Evolutionary conservation across 2,888 invertebrate genomes (phyloP).

Genomic region (Arctia plantaginis): DNA sequence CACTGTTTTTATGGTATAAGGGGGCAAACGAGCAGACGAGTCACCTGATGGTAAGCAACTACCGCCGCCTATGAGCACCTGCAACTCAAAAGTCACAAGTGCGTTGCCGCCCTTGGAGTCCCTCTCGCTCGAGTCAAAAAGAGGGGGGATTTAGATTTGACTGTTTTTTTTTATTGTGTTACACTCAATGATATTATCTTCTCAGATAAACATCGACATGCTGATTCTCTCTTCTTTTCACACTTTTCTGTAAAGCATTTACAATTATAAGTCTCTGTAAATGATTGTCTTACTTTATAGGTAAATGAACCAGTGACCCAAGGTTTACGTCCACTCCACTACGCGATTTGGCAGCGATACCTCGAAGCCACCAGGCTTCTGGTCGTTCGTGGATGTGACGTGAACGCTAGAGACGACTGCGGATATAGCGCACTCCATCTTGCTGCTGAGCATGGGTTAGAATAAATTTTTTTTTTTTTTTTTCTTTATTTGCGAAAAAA

Average conservation of each 20-base stretch:
- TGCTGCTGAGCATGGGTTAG: conserved; percentile 94
- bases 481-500: too few species aligned
- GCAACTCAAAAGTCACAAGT: too few species aligned
- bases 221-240: neutral
- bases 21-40: too few species aligned
- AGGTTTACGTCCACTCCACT: conserved; percentile 95
- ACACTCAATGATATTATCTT: neutral
- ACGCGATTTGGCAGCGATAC: conserved; percentile 95
- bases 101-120: too few species aligned
- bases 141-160: too few species aligned
- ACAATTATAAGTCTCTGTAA: neutral
- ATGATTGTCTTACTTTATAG: conserved; percentile 46
- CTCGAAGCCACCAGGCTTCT: conserved; percentile 93
- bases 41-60: too few species aligned
- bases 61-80: too few species aligned
- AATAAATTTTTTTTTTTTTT: neutral
- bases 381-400: conserved; percentile 92
- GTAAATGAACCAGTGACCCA: conserved; percentile 91
- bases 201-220: neutral
- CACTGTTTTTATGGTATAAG: too few species aligned
- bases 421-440: conserved; percentile 97
- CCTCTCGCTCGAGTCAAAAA: too few species aligned
- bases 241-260: neutral
- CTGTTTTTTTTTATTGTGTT: neutral
- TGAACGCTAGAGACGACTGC: conserved; percentile 94